Evolutionary conservation across 2,888 invertebrate species (phyloP).

Genomic region (Glaucopsyche alexis): DNA sequence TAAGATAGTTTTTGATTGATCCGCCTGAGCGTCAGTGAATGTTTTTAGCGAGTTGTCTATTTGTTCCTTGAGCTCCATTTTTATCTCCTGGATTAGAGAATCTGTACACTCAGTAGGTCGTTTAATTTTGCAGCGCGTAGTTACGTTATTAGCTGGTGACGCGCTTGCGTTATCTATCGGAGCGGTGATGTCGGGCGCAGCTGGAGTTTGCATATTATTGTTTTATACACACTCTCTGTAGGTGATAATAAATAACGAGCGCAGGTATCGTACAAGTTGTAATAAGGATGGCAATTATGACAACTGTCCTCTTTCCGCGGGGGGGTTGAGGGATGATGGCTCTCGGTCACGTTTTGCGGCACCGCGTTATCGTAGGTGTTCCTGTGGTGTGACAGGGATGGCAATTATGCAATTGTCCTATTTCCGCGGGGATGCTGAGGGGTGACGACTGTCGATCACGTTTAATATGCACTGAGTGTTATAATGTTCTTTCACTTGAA

Average conservation of each 20-base stretch:
- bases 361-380: neutral
- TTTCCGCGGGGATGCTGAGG: neutral
- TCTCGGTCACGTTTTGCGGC: neutral
- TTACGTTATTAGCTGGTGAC: neutral
- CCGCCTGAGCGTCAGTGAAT: neutral
- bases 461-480: neutral
- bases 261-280: neutral
- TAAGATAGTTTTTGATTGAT: neutral
- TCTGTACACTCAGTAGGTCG: neutral
- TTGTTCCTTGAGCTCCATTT: neutral
- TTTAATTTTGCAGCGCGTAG: neutral
- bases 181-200: too few relatives aligned
- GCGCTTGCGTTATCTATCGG: neutral
- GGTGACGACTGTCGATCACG: neutral
- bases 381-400: neutral
- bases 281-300: neutral
- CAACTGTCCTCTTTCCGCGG: too few relatives aligned
- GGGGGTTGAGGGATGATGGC: too few relatives aligned
- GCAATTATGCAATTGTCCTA: neutral
- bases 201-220: neutral
- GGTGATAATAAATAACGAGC: neutral
- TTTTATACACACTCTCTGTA: too few relatives aligned
- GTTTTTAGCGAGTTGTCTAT: neutral
- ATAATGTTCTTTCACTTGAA: neutral
- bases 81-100: too few relatives aligned